phyloP scores from a whole-genome alignment of 92 coral and sea anemone genomes.

The Muricea muricata region DNA sequence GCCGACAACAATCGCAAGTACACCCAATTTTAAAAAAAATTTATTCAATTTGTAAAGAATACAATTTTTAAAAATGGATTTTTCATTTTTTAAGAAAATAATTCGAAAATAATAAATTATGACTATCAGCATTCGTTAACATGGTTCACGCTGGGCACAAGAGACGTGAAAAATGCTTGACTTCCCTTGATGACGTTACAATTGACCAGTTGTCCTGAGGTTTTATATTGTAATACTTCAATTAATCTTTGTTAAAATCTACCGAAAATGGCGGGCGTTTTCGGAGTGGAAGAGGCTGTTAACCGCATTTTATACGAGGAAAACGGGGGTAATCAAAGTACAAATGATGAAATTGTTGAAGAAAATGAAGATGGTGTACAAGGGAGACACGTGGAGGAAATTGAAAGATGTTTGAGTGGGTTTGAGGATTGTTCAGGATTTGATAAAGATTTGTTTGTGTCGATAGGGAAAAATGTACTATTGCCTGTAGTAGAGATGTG shows the following conservation, averaged over 20 bases:
- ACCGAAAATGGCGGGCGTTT: not conserved
- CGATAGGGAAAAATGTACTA: too few species aligned
- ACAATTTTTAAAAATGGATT: too few species aligned
- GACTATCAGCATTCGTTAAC: too few species aligned
- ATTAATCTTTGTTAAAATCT: not conserved
- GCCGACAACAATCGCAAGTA: too few species aligned
- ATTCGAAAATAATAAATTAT: too few species aligned
- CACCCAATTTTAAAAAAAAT: too few species aligned
- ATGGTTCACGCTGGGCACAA: conserved; percentile 10
- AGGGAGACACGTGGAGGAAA: not conserved
- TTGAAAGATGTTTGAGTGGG: too few species aligned
- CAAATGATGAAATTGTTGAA: not conserved
- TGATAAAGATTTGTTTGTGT: too few species aligned
- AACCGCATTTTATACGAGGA: not conserved
- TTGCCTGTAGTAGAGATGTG: not conserved
- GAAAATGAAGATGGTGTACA: not conserved
- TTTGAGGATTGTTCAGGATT: too few species aligned
- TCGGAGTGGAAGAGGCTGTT: conserved; percentile 13
- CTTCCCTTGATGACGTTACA: not conserved
- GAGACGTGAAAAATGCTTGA: not conserved
- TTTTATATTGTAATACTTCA: not conserved
- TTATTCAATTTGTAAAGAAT: too few species aligned
- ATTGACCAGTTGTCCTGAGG: not conserved
- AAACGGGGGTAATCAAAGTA: not conserved
- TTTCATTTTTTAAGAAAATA: too few species aligned